Percentiles rank a stretch among this genome's conserved stretches.
These are phyloP conservation scores for Trissolcus brochymenae DNA, from an alignment of 2,888 invertebrate species.

Conservation along the genomic window DNA sequence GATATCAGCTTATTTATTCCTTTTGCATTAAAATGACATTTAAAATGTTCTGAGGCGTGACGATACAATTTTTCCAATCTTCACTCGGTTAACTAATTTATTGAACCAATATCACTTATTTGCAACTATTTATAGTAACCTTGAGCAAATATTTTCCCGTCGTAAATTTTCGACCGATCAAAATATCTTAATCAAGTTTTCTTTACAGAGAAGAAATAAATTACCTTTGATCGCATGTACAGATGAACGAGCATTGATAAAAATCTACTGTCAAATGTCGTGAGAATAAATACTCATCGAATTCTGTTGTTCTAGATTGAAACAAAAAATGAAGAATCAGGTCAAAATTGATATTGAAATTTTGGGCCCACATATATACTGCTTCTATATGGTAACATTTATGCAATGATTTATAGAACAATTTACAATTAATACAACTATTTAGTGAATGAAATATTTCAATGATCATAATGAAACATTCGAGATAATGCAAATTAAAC, in stretches of 20 bases:
- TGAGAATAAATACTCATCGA: constrained; percentile 1
- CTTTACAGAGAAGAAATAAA: constrained; percentile 19
- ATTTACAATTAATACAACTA: no score
- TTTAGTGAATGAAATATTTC: no score
- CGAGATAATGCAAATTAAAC: no score
- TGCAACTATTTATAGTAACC: not conserved
- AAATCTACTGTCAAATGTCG: constrained; percentile 6
- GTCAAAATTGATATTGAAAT: not conserved
- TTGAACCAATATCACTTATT: not conserved
- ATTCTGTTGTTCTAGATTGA: not conserved
- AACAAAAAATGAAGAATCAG: not conserved
- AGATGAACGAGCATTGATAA: constrained; percentile 31
- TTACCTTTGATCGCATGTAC: constrained; percentile 6
- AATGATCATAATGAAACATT: no score
- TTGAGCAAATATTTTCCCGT: constrained; percentile 4
- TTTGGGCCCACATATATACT: no score
- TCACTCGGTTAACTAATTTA: not conserved
- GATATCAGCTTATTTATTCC: no score
- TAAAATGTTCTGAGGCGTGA: no score
- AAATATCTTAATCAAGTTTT: constrained; percentile 22
- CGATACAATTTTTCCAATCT: not conserved
- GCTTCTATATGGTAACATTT: no score
- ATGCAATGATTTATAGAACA: no score
- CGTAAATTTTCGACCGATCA: constrained; percentile 27
- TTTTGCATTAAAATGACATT: no score